phyloP scores from a whole-genome alignment of 2,113 vertebrate genomes.

The Bambusicola thoracicus region DNA sequence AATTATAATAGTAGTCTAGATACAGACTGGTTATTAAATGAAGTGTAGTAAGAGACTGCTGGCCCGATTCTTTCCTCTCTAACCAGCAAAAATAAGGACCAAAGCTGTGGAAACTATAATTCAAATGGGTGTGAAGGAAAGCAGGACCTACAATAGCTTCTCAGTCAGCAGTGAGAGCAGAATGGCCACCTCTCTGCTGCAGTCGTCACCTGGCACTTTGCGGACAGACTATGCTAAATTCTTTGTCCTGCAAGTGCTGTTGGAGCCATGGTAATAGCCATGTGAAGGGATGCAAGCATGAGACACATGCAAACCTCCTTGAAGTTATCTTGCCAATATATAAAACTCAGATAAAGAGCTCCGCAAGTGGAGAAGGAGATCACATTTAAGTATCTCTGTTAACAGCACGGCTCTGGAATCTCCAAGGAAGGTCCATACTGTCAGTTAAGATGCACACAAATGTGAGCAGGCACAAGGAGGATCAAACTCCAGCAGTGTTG shows the following conservation, averaged over 20 bases:
- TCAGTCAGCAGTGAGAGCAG: neutral
- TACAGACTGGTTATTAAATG: slow-evolving; percentile 44
- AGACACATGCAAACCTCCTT: neutral
- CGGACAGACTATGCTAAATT: neutral
- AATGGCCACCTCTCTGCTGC: neutral
- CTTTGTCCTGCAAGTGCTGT: neutral
- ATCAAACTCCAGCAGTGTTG: neutral
- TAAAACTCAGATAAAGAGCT: neutral
- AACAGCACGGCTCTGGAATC: neutral
- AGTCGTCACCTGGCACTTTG: neutral
- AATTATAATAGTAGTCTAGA: slow-evolving; percentile 32
- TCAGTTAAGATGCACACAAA: rapidly evolving
- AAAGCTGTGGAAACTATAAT: neutral
- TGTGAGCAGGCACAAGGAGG: rapidly evolving
- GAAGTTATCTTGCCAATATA: neutral
- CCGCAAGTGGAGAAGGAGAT: neutral
- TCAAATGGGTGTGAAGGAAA: neutral
- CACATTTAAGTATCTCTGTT: rapidly evolving
- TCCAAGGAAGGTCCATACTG: neutral
- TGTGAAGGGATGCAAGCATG: neutral
- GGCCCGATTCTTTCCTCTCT: neutral
- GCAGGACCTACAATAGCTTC: neutral
- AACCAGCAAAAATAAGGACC: neutral
- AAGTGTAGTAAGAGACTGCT: neutral
- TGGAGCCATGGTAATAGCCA: neutral